Evolutionary conservation across 2,113 vertebrate species (phyloP), one percentile per base, ranked within the genome.

Genomic region (Paralichthys olivaceus): DNA sequence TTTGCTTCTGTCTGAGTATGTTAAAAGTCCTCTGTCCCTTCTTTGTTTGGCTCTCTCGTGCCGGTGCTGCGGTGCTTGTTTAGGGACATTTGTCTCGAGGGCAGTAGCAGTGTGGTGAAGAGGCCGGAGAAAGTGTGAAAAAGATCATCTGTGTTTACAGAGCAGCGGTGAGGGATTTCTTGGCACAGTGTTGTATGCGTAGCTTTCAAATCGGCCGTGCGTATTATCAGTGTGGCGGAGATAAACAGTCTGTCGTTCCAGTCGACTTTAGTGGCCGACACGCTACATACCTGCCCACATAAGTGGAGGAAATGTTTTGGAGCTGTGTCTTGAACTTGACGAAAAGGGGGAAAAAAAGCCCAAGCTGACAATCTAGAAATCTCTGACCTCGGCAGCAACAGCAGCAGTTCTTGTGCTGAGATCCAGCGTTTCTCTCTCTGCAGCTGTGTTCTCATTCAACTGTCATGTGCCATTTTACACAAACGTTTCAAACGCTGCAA

Each of bases 381-480:
- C 59, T 65, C 51, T 13, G 59, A 69, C 61, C 26, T 20, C 1
- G 37, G 11, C 70, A 60, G 75, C 65, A 67, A 74, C 69, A 34
- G 75, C 65, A 67, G 74, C 69, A 23, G 64, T 1, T 56, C 1
- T 13, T 4, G 59, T 55, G 54, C 15, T 32, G 53, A 60, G 49
- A 73, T 83, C 63, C 53, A 65, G 62, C 70, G n/a, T 77, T 22
- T 32, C 43, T 14, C 49, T 28, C 65, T 75, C 68, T 79, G 67
- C 79, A 85, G 81, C 75, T 74, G 61, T 62, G 72, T 32, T 72
- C 72, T 65, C 71, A 34, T 73, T 64, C 77, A 78, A 75, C 85
- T 84, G 89, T 90, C 83, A 77, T 71, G 68, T 69, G 55, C 55
- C 55, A 89, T 89, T 89, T 89, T 83, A 71, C 78, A 72, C 85